phyloP scores from a whole-genome alignment of 2,888 invertebrate species.

The Conchocele bisecta region DNA sequence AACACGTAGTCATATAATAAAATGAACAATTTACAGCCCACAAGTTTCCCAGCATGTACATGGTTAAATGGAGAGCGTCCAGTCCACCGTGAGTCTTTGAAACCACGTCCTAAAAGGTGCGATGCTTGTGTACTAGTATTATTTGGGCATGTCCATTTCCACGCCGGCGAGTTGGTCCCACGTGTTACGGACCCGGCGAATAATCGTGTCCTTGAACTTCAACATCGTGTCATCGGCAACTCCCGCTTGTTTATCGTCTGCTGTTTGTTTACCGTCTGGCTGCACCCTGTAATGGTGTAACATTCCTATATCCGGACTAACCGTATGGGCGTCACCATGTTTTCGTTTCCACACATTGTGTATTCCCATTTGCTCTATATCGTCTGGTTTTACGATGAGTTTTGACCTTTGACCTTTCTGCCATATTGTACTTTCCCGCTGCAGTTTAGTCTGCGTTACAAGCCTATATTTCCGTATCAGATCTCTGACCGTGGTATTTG shows the following conservation, averaged over 20 bases:
- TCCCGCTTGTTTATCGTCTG: not conserved
- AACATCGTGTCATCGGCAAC: slow-evolving; percentile 45
- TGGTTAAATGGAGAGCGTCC: too few species aligned
- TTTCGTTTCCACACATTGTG: slow-evolving; percentile 61
- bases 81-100: too few species aligned
- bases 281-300: slow-evolving; percentile 73
- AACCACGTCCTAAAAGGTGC: too few species aligned
- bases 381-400: slow-evolving; percentile 64
- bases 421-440: slow-evolving; percentile 58
- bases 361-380: slow-evolving; percentile 64
- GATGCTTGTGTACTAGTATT: too few species aligned
- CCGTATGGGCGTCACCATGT: slow-evolving; percentile 15
- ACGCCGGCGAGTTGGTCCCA: slow-evolving; percentile 55
- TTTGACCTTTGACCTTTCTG: slow-evolving; percentile 65
- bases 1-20: too few species aligned
- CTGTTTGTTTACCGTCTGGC: slow-evolving; percentile 55
- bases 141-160: too few species aligned
- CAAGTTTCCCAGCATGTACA: too few species aligned
- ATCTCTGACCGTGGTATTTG: too few species aligned
- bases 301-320: slow-evolving; percentile 43
- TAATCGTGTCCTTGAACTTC: slow-evolving; percentile 53
- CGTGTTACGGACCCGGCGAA: slow-evolving; percentile 32
- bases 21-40: too few species aligned
- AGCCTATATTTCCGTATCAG: slow-evolving; percentile 60
- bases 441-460: slow-evolving; percentile 62